Conservation (phyloP, 2,113 vertebrate genomes). For the Oreochromis niloticus region DNA sequence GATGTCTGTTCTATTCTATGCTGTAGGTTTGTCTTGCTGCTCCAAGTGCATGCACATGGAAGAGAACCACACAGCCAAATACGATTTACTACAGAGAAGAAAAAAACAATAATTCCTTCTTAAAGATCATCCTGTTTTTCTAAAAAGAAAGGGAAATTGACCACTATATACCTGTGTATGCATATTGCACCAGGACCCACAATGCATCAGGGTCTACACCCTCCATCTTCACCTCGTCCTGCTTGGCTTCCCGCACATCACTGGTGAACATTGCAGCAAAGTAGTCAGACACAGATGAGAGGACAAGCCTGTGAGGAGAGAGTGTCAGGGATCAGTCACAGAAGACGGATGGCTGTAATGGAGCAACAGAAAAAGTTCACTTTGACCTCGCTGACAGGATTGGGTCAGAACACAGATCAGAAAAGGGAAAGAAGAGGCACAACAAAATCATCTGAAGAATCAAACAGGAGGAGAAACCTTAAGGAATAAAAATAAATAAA, state of each 20-base stretch:
- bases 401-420: neutral
- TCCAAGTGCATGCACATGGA: neutral
- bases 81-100: neutral
- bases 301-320: conserved; percentile 80
- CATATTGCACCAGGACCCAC: conserved; percentile 95
- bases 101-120: neutral
- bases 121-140: neutral
- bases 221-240: conserved; percentile 98
- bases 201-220: conserved; percentile 94
- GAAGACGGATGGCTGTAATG: conserved; percentile 12
- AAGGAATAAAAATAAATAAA: neutral
- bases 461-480: neutral
- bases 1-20: neutral
- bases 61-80: neutral
- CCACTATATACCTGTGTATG: conserved; percentile 73
- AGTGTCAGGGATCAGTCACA: conserved; percentile 21
- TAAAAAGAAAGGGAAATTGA: neutral
- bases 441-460: neutral
- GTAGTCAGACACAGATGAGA: conserved; percentile 97
- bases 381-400: conserved; percentile 10
- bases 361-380: neutral
- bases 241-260: conserved; percentile 93
- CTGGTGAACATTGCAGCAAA: conserved; percentile 99
- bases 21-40: neutral
- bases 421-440: neutral